phyloP scores from a whole-genome alignment of 1,140 invertebrate genomes.

The Drosophila aff. region DNA sequence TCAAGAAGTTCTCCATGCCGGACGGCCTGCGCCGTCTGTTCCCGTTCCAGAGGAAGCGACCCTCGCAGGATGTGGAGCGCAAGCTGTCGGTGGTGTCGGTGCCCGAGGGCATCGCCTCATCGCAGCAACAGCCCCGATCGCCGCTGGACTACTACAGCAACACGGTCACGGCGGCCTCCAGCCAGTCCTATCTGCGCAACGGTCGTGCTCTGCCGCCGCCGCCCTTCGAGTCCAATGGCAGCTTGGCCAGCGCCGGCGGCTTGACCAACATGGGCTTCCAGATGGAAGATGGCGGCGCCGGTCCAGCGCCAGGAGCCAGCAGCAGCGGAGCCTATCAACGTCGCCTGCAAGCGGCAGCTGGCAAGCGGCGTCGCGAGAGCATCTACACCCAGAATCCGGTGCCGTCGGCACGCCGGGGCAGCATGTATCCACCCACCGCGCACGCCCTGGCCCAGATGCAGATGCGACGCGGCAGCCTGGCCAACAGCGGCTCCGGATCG shows the following conservation, averaged over 20 bases:
- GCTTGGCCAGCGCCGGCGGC: conserved; percentile 43
- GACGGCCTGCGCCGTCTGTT: conserved; percentile 77
- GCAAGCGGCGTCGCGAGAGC: conserved; percentile 68
- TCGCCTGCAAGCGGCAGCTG: conserved; percentile 27
- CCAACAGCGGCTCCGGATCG: conserved; percentile 71
- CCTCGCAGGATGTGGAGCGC: conserved; percentile 74
- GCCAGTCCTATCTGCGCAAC: conserved; percentile 63
- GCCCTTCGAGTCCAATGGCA: conserved; percentile 58
- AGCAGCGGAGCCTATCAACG: conserved; percentile 61
- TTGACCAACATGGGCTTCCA: conserved; percentile 65
- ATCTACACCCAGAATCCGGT: conserved; percentile 78
- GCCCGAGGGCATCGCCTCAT: conserved; percentile 61
- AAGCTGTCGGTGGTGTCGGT: conserved; percentile 78
- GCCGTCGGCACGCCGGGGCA: conserved; percentile 61
- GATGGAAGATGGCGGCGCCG: conserved; percentile 57
- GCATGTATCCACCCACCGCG: conserved; percentile 66
- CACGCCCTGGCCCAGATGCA: conserved; percentile 68
- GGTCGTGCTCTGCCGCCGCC: conserved; percentile 58
- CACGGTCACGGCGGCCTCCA: conserved; percentile 85
- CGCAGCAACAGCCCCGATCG: conserved; percentile 43
- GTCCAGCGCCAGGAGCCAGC: conserved; percentile 14
- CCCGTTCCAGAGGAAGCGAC: conserved; percentile 71
- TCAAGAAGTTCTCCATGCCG: conserved; percentile 83
- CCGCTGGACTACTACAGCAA: conserved; percentile 74
- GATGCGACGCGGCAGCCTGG: conserved; percentile 85